Conservation (phyloP, 2,113 vertebrate genomes). For the Cephalopholis sonnerati region DNA sequence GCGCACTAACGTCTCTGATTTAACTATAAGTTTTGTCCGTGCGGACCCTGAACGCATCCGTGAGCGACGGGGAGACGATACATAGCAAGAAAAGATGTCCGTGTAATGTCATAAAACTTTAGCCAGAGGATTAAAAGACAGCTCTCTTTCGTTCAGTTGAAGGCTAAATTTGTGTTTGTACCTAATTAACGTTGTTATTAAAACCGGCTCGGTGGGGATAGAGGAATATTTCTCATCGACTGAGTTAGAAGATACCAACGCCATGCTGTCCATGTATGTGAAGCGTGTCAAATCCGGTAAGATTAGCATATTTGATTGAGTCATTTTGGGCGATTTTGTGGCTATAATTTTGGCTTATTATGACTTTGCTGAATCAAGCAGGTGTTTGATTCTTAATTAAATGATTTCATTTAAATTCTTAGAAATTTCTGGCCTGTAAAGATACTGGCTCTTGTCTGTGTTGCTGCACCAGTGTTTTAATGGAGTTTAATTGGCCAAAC, state of each 20-base stretch:
- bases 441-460: not conserved
- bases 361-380: not conserved
- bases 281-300: conserved; percentile 81
- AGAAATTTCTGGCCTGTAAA: too few species aligned
- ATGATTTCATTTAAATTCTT: too few species aligned
- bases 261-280: conserved; percentile 73
- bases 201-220: not conserved
- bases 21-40: too few species aligned
- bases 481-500: not conserved
- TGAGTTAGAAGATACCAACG: not conserved
- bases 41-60: too few species aligned
- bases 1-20: too few species aligned
- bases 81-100: not conserved
- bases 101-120: not conserved
- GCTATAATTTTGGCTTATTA: too few species aligned
- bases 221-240: not conserved
- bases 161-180: not conserved
- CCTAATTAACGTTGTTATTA: not conserved
- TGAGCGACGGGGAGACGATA: not conserved
- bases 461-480: not conserved
- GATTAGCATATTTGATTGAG: not conserved
- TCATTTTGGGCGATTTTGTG: not conserved
- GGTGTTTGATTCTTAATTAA: not conserved
- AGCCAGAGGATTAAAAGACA: not conserved
- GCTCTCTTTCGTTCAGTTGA: not conserved